Conservation (phyloP, 2,113 vertebrate genomes). For the Spea bombifrons region DNA sequence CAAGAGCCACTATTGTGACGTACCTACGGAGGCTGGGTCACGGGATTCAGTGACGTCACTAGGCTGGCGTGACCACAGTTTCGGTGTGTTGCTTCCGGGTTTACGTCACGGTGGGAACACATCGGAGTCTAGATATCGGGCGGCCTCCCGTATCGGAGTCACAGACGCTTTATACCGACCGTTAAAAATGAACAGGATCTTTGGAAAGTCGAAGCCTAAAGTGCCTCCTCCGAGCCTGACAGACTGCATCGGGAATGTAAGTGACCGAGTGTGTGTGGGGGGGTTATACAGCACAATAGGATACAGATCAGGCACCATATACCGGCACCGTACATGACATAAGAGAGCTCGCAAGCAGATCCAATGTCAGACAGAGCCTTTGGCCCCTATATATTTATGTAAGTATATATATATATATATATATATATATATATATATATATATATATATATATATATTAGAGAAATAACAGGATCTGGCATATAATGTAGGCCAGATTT, state of each 20-base stretch:
- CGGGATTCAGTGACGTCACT: conserved; percentile 35
- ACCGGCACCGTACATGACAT: too few relatives aligned
- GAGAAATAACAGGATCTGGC: too few relatives aligned
- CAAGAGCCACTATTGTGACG: too few relatives aligned
- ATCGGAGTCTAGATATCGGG: neutral
- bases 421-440: too few relatives aligned
- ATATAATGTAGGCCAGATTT: too few relatives aligned
- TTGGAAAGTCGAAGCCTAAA: conserved; percentile 84
- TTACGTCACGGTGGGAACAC: neutral
- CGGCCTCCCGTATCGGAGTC: neutral
- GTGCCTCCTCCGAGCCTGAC: conserved; percentile 88
- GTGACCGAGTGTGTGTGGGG: conserved; percentile 52
- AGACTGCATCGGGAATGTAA: conserved; percentile 90
- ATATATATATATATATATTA: too few relatives aligned
- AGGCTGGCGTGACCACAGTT: conserved; percentile 1
- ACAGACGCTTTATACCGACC: conserved; percentile 12
- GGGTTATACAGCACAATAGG: neutral
- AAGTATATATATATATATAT: too few relatives aligned
- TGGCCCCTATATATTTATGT: too few relatives aligned
- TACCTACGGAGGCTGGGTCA: neutral
- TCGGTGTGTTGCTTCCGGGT: conserved; percentile 48
- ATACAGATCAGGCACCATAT: too few relatives aligned
- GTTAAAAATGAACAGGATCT: conserved; percentile 87
- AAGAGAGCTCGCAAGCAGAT: too few relatives aligned
- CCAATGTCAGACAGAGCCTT: too few relatives aligned